Evolutionary conservation across 2,797 vertebrate genomes (phyloP), one percentile per base, ranked within the genome.

Genomic region (Ptychobarbus kaznakovi): DNA sequence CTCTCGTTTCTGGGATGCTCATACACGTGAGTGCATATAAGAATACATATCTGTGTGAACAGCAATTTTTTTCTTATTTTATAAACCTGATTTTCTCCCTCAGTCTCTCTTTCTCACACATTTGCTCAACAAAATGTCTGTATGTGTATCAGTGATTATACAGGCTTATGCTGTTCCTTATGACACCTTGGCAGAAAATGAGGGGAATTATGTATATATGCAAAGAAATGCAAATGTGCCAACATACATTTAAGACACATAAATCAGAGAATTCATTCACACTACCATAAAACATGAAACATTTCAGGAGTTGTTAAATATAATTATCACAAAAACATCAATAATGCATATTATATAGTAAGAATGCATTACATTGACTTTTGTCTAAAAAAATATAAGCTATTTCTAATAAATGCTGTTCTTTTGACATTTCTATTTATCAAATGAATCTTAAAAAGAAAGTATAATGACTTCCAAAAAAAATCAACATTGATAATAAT

Each of bases 181-280:
- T 80, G 83, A 83, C 81, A 83, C 40, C 49, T 65, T 72, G 51
- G 81, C 15, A 82, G 77, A 65, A 83, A 80, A 81, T 63, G 40
- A 74, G 28, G 73, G 4, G 11, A 51, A 18, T 79, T 63, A 76
- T 65, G 61, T 6, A 80, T 73, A 38, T 51, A 80, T 65, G 66
- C 76, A 75, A 35, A 69, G 4, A 44, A 42, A 83, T 72, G 25
- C 56, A 53, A 80, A 63, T 22, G 6, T 25, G 25, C 1, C 35
- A 20, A 32, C 12, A 79, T 58, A 65, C 56, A 72, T 66, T 53
- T 75, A 25, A 66, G 56, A 28, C 38, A n/a, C 8, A 28, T 63
- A 28, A 40, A 42, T 63, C 12, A 44, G 15, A 63, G 28, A 51
- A 74, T 18, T 46, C 44, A 74, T 18, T 46, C 44, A 49, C 7